A percentile compares a stretch with the other conserved stretches of the same genome.
Conservation (phyloP, 2,113 vertebrate genomes). For the Uria lomvia region DNA sequence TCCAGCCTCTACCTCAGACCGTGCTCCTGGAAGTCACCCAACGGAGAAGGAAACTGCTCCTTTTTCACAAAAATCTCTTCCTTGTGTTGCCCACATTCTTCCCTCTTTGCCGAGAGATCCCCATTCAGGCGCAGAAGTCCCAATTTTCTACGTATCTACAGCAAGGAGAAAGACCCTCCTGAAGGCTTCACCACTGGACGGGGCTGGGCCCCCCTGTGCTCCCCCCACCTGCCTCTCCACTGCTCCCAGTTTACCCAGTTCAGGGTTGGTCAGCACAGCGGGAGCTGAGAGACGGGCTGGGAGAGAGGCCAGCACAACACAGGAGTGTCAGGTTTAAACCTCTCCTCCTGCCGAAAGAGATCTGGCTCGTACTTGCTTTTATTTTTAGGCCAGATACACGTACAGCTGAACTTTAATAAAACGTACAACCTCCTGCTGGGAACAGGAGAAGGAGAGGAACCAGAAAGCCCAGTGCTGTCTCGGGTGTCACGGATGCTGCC, state of each 20-base stretch:
- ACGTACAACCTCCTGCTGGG: neutral
- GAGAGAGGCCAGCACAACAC: neutral
- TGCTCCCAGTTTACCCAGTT: neutral
- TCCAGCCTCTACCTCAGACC: neutral
- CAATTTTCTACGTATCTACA: fast-evolving
- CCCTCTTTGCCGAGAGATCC: neutral
- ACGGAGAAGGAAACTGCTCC: neutral
- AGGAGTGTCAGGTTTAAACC: neutral
- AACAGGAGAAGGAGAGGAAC: neutral
- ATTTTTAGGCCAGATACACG: conserved; percentile 41
- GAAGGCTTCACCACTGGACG: neutral
- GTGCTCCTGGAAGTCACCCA: neutral
- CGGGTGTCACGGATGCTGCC: fast-evolving
- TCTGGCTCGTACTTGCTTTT: neutral
- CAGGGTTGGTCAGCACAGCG: neutral
- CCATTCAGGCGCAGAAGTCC: neutral
- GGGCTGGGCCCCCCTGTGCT: neutral
- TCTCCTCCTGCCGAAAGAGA: neutral
- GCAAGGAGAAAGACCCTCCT: neutral
- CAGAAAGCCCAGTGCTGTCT: neutral
- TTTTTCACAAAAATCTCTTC: neutral
- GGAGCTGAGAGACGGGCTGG: neutral
- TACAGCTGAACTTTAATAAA: neutral
- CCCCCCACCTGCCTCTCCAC: neutral
- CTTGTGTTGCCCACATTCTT: fast-evolving